Evolutionary conservation across 2,888 invertebrate species (phyloP).

Genomic region (Aplocera efformata): DNA sequence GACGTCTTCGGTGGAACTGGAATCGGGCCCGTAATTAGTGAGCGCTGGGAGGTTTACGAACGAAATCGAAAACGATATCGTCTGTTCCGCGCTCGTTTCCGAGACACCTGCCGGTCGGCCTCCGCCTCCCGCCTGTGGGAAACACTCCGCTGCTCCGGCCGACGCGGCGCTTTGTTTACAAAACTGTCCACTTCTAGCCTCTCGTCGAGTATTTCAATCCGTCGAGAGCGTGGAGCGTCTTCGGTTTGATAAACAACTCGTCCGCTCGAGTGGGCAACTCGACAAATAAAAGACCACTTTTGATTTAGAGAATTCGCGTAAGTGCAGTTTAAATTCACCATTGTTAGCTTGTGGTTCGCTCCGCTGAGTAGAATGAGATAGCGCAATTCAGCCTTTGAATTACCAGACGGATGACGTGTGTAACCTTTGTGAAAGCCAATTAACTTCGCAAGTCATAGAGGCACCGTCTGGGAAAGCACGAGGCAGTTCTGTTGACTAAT

Average conservation of each 20-base stretch:
- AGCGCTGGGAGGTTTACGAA: conserved; percentile 40
- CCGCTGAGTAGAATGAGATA: conserved; percentile 45
- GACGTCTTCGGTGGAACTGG: conserved; percentile 40
- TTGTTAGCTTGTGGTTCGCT: conserved; percentile 55
- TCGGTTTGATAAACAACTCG: conserved; percentile 60
- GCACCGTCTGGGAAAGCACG: conserved; percentile 40
- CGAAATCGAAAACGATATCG: conserved; percentile 48
- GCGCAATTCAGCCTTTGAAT: conserved; percentile 43
- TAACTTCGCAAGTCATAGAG: conserved; percentile 46
- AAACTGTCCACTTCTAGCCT: conserved; percentile 74
- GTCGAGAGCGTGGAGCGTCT: conserved; percentile 48
- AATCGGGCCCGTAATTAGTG: conserved; percentile 45
- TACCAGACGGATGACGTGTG: conserved; percentile 40
- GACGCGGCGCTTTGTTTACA: conserved; percentile 73
- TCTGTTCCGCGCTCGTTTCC: conserved; percentile 41
- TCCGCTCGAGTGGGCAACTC: conserved; percentile 37
- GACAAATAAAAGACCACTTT: conserved; percentile 30
- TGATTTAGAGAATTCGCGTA: conserved; percentile 43
- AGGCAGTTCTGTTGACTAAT: conserved; percentile 40
- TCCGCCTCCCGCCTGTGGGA: conserved; percentile 66
- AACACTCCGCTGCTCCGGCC: conserved; percentile 67
- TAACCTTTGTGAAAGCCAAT: conserved; percentile 58
- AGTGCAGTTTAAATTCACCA: conserved; percentile 44
- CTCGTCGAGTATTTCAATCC: conserved; percentile 52
- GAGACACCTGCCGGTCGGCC: conserved; percentile 62